A percentile compares a stretch with the other conserved stretches of the same genome.
These are phyloP conservation scores for Notothenia coriiceps DNA, from an alignment of 2,113 vertebrate species.

Conservation along the genomic window DNA sequence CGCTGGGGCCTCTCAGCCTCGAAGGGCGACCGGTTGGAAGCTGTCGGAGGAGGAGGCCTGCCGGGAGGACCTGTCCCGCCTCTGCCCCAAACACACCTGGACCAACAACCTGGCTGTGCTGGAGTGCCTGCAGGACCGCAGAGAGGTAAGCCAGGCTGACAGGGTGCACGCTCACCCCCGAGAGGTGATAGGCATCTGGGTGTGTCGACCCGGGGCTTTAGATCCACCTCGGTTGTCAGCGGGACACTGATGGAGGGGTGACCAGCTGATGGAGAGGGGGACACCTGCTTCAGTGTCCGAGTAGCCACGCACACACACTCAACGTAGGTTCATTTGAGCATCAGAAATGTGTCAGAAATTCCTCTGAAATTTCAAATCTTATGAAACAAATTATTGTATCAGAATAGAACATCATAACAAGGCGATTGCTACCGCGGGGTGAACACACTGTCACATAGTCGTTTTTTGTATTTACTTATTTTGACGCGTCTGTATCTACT, in stretches of 20 bases:
- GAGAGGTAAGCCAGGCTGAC: constrained; percentile 85
- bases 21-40: constrained; percentile 89
- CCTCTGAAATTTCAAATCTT: neutral
- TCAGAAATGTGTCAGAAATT: neutral
- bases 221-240: neutral
- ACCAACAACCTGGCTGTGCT: constrained; percentile 96
- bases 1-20: constrained; percentile 79
- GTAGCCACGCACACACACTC: too few relatives aligned
- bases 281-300: constrained; percentile 5
- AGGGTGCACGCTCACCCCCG: neutral
- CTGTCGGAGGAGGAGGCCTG: constrained; percentile 95
- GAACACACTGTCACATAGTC: too few relatives aligned
- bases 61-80: constrained; percentile 92
- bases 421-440: too few relatives aligned
- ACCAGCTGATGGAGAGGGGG: constrained; percentile 9
- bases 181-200: constrained; percentile 49
- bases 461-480: neutral
- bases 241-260: constrained; percentile 30
- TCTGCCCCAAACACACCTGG: constrained; percentile 96
- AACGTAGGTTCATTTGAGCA: neutral
- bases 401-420: too few relatives aligned
- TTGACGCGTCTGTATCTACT: neutral
- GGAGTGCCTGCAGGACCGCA: constrained; percentile 94
- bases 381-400: too few relatives aligned
- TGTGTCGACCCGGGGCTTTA: constrained; percentile 42